Base-by-base conservation (phyloP, 2,797 vertebrate genomes). In the Taeniopygia guttata region DNA sequence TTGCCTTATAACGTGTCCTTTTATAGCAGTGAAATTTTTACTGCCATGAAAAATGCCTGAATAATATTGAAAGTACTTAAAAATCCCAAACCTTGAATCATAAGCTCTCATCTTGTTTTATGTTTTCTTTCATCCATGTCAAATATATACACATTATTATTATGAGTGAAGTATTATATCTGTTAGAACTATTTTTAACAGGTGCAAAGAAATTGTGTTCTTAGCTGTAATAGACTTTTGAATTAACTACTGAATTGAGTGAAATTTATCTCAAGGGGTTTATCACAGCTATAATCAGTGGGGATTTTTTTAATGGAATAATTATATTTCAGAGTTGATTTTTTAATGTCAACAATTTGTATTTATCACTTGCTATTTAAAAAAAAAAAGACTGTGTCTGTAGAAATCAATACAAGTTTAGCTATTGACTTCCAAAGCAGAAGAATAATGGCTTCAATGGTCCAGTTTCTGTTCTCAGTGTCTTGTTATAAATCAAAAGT, bases 1-100 rank as follows among this genome's bases (percentile, higher is more conserved):
- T 12, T 46, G 67, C 19, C 11, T 77, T 90, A 34, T 86, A 52
- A 78, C 94, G 95, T 88, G 20, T 63, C 11, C 34, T 93, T 90
- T 77, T 70, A 46, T 48, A 64, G 10, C 13, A 60, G 34, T 59
- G 13, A 4, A 7, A 30, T 85, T 80, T 76, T 88, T 70, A 48
- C 11, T 78, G 20, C 3, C 46, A 11, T 38, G 32, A 80, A 59
- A 84, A 72, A 74, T 36, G 83, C 10, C 15, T 55, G n/a, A 77
- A 88, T 13, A 76, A 38, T 48, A 38, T 26, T 5, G 7, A 79
- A 83, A 73, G 76, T 19, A 46, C 7, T 62, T 51, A 0, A 12
- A 51, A 68, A 45, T 10, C 1, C 0, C 3, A 23, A 77, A 8
- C 22, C 14, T 73, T 79, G 48, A 87, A 30, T 76, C 30, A 64